Evolutionary conservation across 1,140 invertebrate genomes (phyloP).

Genomic region (Bradysia coprophila): DNA sequence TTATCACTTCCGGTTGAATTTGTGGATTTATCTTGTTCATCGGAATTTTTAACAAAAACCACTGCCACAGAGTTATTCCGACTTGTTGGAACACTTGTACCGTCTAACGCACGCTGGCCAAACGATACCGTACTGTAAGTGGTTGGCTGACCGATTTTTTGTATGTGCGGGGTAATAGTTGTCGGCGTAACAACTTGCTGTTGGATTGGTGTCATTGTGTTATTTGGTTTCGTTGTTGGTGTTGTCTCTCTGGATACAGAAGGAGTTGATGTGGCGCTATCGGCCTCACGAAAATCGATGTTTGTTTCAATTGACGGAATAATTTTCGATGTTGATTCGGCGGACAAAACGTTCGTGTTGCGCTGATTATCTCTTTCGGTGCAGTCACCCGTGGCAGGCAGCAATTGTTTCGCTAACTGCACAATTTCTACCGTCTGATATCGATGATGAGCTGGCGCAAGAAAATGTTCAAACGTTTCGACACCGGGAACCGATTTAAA

Average conservation of each 20-base stretch:
- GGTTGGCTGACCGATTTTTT: not conserved
- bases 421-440: not conserved
- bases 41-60: too few species aligned
- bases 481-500: not conserved
- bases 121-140: too few species aligned
- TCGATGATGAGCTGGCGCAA: not conserved
- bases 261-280: not conserved
- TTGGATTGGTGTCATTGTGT: not conserved
- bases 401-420: not conserved
- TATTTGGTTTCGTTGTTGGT: not conserved
- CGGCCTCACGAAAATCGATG: not conserved
- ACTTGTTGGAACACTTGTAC: too few species aligned
- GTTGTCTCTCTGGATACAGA: not conserved
- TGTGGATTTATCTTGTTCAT: not conserved
- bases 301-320: not conserved
- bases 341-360: not conserved
- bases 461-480: not conserved
- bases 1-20: not conserved
- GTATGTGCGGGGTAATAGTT: not conserved
- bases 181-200: not conserved
- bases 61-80: too few species aligned
- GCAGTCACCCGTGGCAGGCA: not conserved
- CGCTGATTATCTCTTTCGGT: not conserved
- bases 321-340: not conserved
- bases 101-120: too few species aligned